Evolutionary conservation across 2,113 vertebrate genomes (phyloP).

Genomic region (Sceloporus tristichus): DNA sequence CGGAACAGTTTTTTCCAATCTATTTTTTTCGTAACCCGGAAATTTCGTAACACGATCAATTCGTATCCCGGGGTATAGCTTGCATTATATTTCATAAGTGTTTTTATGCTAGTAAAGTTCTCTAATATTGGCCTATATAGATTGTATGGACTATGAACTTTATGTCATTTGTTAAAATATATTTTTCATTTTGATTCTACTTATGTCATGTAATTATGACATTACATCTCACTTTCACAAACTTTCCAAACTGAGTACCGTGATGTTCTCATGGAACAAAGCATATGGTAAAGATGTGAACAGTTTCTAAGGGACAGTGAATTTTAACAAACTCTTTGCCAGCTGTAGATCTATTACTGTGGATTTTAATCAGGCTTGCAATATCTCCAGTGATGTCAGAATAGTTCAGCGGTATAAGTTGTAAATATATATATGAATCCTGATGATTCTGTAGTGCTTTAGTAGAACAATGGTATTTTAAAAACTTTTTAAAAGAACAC

Average conservation of each 20-base stretch:
- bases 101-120: no score
- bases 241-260: background rate
- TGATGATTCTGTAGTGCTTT: slow-evolving; percentile 13
- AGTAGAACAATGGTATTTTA: background rate
- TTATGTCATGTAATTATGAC: background rate
- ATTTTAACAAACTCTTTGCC: slow-evolving; percentile 24
- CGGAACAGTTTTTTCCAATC: no score
- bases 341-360: slow-evolving; percentile 23
- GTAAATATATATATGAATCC: background rate
- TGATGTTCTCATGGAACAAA: background rate
- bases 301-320: slow-evolving; percentile 25
- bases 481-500: no score
- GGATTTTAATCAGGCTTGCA: slow-evolving; percentile 32
- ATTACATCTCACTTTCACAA: slow-evolving; percentile 20
- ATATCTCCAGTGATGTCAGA: slow-evolving; percentile 21
- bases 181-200: background rate
- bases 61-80: no score
- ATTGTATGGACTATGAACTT: background rate
- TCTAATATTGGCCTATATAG: no score
- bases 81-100: no score
- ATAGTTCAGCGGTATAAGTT: slow-evolving; percentile 22
- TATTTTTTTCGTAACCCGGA: no score
- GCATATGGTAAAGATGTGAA: background rate
- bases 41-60: no score
- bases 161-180: background rate